phyloP scores from a whole-genome alignment of 2,113 vertebrate species.

The Clarias gariepinus region DNA sequence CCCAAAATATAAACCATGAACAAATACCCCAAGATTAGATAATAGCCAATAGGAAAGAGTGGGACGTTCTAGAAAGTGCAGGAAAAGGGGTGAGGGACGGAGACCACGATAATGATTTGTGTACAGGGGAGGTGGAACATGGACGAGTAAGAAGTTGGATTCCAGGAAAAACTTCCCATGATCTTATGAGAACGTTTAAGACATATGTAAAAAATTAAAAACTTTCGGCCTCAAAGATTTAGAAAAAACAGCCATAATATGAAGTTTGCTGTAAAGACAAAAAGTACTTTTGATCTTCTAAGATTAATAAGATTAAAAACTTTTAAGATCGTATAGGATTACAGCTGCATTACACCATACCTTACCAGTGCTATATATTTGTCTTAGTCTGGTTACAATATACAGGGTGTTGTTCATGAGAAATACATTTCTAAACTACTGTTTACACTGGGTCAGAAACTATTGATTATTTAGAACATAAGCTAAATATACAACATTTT shows the following conservation, averaged over 20 bases:
- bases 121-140: constrained; percentile 15
- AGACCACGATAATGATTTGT: constrained; percentile 36
- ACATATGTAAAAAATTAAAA: background rate
- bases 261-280: background rate
- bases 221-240: background rate
- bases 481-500: constrained; percentile 14
- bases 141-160: constrained; percentile 33
- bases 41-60: constrained; percentile 42
- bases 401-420: background rate
- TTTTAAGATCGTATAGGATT: background rate
- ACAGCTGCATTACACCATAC: background rate
- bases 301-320: background rate
- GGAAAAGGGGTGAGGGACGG: constrained; percentile 3
- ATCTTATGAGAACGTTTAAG: background rate
- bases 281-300: background rate
- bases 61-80: constrained; percentile 28
- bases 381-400: background rate
- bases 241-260: background rate
- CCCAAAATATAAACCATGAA: constrained; percentile 38
- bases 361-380: background rate
- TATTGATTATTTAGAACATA: background rate
- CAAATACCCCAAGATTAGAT: constrained; percentile 14
- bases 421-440: background rate
- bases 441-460: background rate
- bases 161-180: constrained; percentile 18